Percentiles rank a stretch among this genome's conserved stretches.
These are phyloP conservation scores for Takifugu ocellatus DNA, from an alignment of 2,797 vertebrate species.

Conservation along the genomic window DNA sequence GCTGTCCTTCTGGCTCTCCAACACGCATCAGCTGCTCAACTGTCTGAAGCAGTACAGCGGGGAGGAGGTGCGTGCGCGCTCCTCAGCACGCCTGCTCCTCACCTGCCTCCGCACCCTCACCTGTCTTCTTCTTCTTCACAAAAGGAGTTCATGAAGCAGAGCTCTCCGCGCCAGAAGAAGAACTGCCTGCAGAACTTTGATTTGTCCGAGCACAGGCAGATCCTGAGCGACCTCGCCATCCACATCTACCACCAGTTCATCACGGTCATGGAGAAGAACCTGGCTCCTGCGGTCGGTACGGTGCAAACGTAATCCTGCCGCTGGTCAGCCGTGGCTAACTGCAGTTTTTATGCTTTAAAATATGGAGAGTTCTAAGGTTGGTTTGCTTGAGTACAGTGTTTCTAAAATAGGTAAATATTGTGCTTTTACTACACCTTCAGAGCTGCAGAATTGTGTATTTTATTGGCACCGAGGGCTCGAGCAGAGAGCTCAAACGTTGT, in stretches of 20 bases:
- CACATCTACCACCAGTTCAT: conserved; percentile 91
- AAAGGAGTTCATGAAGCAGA: conserved; percentile 87
- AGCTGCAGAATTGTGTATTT: no score
- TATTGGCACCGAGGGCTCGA: no score
- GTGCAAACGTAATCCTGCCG: conserved; percentile 12
- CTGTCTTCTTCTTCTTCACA: background rate
- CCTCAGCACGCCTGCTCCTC: background rate
- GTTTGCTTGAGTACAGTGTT: no score
- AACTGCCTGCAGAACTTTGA: conserved; percentile 95
- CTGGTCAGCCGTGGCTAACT: background rate
- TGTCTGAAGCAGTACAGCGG: conserved; percentile 98
- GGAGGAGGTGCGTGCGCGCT: conserved; percentile 82
- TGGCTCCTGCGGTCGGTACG: conserved; percentile 89
- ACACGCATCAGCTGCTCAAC: conserved; percentile 89
- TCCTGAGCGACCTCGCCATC: conserved; percentile 95
- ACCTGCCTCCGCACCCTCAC: no score
- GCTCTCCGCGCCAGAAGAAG: conserved; percentile 85
- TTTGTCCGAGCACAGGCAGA: conserved; percentile 92
- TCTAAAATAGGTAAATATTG: no score
- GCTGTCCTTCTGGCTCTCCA: conserved; percentile 96
- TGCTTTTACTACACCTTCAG: no score
- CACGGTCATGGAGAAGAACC: conserved; percentile 83
- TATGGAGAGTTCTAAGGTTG: no score
- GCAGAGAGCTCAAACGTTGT: background rate
- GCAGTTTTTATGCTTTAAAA: no score